Evolutionary conservation across 2,113 vertebrate genomes (phyloP), one percentile per base, ranked within the genome.

Genomic region (Strix uralensis): DNA sequence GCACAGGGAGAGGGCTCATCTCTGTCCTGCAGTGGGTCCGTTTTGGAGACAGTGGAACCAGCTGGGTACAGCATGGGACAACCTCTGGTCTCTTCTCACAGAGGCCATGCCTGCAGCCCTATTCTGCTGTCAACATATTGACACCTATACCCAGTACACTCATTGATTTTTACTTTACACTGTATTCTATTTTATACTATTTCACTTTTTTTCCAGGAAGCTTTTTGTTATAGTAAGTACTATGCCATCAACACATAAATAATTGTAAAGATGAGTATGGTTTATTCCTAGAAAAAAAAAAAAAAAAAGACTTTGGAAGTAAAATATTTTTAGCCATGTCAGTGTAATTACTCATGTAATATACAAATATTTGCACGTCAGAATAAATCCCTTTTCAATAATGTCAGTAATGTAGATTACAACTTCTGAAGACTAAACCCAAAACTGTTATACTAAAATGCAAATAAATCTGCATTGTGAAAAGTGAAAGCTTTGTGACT

Each of bases 21-120:
- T 62, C 6, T 77, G 40, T 51, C 25, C 32, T n/a, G 7, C 9
- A 15, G 10, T 16, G 22, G 13, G 30, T 58, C 19, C 15, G 3
- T 9, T 65, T 69, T n/a, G 44, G 58, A 81, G 20, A 10, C 15
- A 15, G 4, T 9, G 79, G 40, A 40, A 86, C 1, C 23, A 66
- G 3, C 36, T 22, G 54, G 2, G 4, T 47, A 15, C 29, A 47
- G 26, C 14, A 71, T 2, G 3, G 21, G 14, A 21, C 8, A 82
- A 16, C 5, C 26, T 11, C 27, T 15, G 3, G 12, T 27, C 34
- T 74, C 9, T 66, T 61, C 38, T 86, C 15, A 58, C 7, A 65
- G 36, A 49, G 1, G 4, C 5, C 14, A 26, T 2, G 0, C 23
- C 21, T 79, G 36, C 15, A 74, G 11, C 2, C 26, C 16, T 14